Percentiles rank a stretch among this genome's conserved stretches.
Evolutionary conservation across 2,113 vertebrate genomes (phyloP).

Genomic region (Mustelus asterias): DNA sequence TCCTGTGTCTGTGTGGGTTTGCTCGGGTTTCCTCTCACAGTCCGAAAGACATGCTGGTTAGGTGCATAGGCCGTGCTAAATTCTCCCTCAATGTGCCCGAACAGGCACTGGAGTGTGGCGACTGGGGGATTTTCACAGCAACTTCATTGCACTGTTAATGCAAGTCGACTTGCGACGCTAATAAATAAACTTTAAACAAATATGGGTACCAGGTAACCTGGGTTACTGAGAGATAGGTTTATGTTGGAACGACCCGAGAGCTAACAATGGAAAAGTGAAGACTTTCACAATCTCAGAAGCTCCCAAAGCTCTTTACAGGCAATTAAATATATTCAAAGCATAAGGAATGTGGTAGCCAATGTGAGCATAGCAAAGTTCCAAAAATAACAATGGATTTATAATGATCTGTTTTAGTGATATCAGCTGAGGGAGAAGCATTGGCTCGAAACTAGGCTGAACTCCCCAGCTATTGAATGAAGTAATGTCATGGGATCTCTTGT

Average conservation of each 20-base stretch:
- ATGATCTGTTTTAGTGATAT: background rate
- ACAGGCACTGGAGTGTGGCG: no score
- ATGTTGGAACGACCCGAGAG: background rate
- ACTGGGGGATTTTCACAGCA: no score
- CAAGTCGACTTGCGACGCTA: no score
- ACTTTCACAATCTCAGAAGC: background rate
- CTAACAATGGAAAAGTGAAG: background rate
- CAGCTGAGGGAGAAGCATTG: background rate
- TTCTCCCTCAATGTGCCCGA: no score
- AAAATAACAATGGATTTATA: background rate
- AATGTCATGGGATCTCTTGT: background rate
- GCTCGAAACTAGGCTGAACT: background rate
- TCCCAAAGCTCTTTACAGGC: background rate
- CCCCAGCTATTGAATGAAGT: background rate
- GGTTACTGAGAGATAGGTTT: background rate
- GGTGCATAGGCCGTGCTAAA: no score
- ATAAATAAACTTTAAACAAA: no score
- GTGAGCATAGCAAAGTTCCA: background rate
- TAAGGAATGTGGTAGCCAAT: background rate
- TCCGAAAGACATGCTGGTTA: no score
- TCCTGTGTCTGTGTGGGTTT: no score
- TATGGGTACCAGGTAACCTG: background rate
- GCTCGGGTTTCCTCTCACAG: no score
- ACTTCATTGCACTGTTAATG: no score
- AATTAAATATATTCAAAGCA: background rate